These are phyloP conservation scores for Gymnopithys bicolor DNA, from an alignment of 2,797 vertebrate species.

Conservation along the genomic window DNA sequence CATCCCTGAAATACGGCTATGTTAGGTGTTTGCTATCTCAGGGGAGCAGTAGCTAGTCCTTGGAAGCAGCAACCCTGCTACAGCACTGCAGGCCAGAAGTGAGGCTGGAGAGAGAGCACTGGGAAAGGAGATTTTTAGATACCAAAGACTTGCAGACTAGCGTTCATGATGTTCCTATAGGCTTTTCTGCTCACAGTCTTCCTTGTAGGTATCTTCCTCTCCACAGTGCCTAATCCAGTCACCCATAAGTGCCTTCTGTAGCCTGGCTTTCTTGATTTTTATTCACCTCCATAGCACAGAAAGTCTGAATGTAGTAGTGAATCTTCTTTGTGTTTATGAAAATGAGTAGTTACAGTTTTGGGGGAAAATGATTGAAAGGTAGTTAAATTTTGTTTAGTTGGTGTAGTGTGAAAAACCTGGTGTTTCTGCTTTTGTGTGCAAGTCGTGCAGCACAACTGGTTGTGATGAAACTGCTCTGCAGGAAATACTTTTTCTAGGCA, in stretches of 20 bases:
- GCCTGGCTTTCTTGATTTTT: background rate
- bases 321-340: background rate
- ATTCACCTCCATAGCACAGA: background rate
- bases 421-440: background rate
- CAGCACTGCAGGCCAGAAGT: background rate
- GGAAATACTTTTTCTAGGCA: background rate
- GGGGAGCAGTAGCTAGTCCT: background rate
- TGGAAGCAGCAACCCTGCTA: accelerated
- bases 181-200: background rate
- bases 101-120: background rate
- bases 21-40: background rate
- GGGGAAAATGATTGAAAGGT: background rate
- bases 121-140: background rate
- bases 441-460: background rate
- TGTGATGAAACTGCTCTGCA: background rate
- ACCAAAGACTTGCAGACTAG: background rate
- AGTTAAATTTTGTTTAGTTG: background rate
- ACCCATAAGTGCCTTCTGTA: background rate
- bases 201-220: background rate
- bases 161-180: background rate
- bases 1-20: background rate
- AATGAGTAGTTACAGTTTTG: background rate
- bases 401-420: background rate
- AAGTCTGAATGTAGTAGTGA: background rate
- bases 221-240: background rate